Conservation (phyloP, 2,797 vertebrate genomes). For the Parotocinclus haroldoi region DNA sequence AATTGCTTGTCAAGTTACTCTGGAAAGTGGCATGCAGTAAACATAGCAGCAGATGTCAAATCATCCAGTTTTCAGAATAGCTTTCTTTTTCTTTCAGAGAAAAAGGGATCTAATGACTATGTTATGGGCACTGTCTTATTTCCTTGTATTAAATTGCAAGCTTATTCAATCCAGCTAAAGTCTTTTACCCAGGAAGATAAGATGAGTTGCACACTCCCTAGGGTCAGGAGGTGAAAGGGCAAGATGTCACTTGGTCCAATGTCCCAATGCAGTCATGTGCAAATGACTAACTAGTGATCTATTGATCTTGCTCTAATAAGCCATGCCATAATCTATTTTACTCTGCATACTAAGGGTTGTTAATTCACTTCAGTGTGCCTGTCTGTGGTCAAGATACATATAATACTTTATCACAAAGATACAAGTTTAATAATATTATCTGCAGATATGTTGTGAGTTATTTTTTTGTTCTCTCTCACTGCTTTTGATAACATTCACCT, state of each 20-base stretch:
- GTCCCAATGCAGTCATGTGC: conserved; percentile 26
- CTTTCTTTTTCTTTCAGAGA: conserved; percentile 4
- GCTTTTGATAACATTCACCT: not conserved
- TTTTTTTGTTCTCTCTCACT: not conserved
- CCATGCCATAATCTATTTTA: conserved; percentile 2
- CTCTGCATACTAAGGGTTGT: not conserved
- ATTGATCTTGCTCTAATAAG: conserved; percentile 22
- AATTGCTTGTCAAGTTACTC: not conserved
- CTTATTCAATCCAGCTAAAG: conserved; percentile 1
- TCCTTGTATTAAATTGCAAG: conserved; percentile 1
- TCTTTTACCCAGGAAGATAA: conserved; percentile 15
- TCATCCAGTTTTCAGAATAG: not conserved
- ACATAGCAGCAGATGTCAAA: not conserved
- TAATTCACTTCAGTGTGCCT: not conserved
- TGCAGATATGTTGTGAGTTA: not conserved
- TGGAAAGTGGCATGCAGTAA: not conserved
- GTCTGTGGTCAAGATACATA: no score
- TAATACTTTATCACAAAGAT: no score
- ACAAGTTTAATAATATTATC: no score
- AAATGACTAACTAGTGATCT: conserved; percentile 28
- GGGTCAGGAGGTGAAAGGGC: conserved; percentile 58
- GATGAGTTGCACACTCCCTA: conserved; percentile 24
- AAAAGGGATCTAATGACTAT: conserved; percentile 12
- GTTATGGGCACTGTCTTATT: not conserved
- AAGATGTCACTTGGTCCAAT: conserved; percentile 56